Conservation (phyloP, 2,888 invertebrate genomes). For the Lampropteryx suffumata region DNA sequence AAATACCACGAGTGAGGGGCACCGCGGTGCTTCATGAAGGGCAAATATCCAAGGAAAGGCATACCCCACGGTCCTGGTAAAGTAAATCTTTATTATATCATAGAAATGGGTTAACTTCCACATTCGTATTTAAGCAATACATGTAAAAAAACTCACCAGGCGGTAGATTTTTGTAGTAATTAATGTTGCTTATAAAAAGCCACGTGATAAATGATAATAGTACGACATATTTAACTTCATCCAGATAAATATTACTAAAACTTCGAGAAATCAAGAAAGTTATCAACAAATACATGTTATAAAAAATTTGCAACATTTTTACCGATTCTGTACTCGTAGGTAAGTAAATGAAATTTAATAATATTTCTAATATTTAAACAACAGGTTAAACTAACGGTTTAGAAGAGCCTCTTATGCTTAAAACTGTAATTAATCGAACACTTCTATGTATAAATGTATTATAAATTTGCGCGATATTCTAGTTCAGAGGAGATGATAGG, state of each 20-base stretch:
- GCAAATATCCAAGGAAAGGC: conserved; percentile 89
- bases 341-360: background rate
- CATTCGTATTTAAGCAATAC: too few species aligned
- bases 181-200: conserved; percentile 23
- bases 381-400: conserved; percentile 5
- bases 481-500: conserved; percentile 6
- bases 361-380: background rate
- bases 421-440: background rate
- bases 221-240: conserved; percentile 13
- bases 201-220: conserved; percentile 17
- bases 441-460: background rate
- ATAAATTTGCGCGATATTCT: background rate
- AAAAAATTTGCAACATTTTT: conserved; percentile 11
- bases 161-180: conserved; percentile 35
- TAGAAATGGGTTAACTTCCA: too few species aligned
- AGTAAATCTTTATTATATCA: too few species aligned
- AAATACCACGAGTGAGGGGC: conserved; percentile 89
- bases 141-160: conserved; percentile 37
- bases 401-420: too few species aligned
- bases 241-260: conserved; percentile 3
- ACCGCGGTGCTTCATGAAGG: conserved; percentile 83
- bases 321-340: background rate
- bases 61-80: conserved; percentile 90
- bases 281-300: conserved; percentile 5
- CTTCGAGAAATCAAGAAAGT: conserved; percentile 1